Evolutionary conservation across 2,888 invertebrate genomes (phyloP).

Genomic region (Rapana venosa): DNA sequence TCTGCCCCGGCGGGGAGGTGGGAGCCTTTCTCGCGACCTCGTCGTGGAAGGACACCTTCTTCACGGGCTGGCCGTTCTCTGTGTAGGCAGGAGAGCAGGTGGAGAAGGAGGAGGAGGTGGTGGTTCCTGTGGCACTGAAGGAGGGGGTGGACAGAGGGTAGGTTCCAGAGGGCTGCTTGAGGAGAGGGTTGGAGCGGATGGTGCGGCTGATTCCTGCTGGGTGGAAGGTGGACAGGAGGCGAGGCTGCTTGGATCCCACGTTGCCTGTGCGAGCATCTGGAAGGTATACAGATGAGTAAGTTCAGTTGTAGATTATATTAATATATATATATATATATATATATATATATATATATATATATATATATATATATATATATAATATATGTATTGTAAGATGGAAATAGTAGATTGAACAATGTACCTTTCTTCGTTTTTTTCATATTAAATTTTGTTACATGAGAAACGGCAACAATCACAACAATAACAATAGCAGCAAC

Average conservation of each 20-base stretch:
- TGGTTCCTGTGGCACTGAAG: neutral
- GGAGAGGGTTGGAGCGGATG: conserved; percentile 40
- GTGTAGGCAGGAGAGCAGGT: conserved; percentile 26
- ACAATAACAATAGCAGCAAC: too few species aligned
- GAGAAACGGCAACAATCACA: too few species aligned
- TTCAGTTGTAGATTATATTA: too few species aligned
- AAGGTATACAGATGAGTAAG: neutral
- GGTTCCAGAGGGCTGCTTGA: conserved; percentile 9
- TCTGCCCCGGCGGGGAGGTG: conserved; percentile 19
- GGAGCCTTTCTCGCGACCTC: conserved; percentile 43
- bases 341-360: too few species aligned
- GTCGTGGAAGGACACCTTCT: conserved; percentile 52
- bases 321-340: too few species aligned
- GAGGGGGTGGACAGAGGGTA: neutral
- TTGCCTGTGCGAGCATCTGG: neutral
- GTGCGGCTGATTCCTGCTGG: conserved; percentile 41
- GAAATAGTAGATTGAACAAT: too few species aligned
- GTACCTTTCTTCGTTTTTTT: too few species aligned
- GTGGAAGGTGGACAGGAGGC: conserved; percentile 42
- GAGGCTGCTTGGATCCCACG: conserved; percentile 26
- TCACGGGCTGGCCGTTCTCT: conserved; percentile 47
- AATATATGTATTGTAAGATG: too few species aligned
- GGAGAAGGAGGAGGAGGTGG: neutral
- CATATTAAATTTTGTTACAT: too few species aligned
- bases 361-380: too few species aligned